Percentiles rank a stretch among this genome's conserved stretches.
These are phyloP conservation scores for Drosophila obscura DNA, from an alignment of 1,140 invertebrate species.

Conservation along the genomic window DNA sequence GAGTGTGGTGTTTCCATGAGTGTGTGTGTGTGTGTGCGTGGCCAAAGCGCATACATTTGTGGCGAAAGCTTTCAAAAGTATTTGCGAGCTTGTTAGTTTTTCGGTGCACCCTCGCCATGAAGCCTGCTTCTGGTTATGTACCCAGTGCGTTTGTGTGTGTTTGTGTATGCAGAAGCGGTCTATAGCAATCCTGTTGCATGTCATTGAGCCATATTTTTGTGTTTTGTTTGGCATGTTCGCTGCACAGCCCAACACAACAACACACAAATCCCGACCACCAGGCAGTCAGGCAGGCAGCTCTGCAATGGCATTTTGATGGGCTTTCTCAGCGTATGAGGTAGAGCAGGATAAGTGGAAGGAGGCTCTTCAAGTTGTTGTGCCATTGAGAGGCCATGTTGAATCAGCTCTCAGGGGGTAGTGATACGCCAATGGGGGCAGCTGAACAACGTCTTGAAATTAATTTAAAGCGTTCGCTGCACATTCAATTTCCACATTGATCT, in stretches of 20 bases:
- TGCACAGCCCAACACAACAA: slow-evolving; percentile 40
- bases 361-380: slow-evolving; percentile 1
- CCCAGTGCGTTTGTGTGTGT: slow-evolving; percentile 8
- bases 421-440: no score
- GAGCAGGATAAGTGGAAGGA: not conserved
- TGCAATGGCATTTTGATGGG: slow-evolving; percentile 66
- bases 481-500: no score
- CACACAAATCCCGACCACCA: slow-evolving; percentile 24
- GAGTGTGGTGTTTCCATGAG: not conserved
- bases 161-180: slow-evolving; percentile 15
- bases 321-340: not conserved
- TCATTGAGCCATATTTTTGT: slow-evolving; percentile 79
- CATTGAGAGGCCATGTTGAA: slow-evolving; percentile 34
- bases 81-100: slow-evolving; percentile 77
- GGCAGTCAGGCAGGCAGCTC: not conserved
- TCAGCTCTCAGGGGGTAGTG: not conserved
- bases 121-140: slow-evolving; percentile 40
- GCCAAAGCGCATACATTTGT: slow-evolving; percentile 71
- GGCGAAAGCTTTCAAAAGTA: slow-evolving; percentile 78
- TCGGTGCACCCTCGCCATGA: slow-evolving; percentile 51
- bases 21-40: slow-evolving; percentile 28
- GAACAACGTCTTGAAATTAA: no score
- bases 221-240: slow-evolving; percentile 62
- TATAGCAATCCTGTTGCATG: slow-evolving; percentile 73
- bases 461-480: no score